A percentile compares a stretch with the other conserved stretches of the same genome.
Evolutionary conservation across 1,140 invertebrate species (phyloP).

Genomic region (Drosophila teissieri): DNA sequence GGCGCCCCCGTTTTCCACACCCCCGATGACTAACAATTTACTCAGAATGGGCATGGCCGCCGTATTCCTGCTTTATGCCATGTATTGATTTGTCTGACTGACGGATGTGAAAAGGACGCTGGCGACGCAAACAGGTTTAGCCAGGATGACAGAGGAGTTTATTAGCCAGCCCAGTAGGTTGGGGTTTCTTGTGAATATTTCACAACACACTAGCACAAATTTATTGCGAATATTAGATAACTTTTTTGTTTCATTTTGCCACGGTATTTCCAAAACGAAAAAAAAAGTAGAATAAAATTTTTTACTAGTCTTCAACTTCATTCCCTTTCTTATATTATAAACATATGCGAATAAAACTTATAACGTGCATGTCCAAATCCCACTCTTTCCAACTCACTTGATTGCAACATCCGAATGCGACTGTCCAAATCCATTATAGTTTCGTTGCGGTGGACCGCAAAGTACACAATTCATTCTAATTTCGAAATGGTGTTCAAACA

Average conservation of each 20-base stretch:
- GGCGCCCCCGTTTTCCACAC: neutral
- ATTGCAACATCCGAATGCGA: slow-evolving; percentile 24
- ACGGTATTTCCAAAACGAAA: neutral
- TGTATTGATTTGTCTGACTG: neutral
- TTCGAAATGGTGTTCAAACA: slow-evolving; percentile 28
- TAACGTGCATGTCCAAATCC: slow-evolving; percentile 1
- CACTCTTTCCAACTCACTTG: slow-evolving; percentile 19
- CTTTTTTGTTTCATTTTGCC: neutral
- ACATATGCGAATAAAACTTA: neutral
- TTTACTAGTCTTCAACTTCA: neutral
- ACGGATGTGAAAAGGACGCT: too few species aligned
- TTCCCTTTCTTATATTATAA: neutral
- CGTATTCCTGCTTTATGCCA: neutral
- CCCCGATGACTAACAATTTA: neutral
- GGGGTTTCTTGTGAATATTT: too few species aligned
- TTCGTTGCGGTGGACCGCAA: slow-evolving; percentile 22
- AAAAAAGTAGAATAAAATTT: slow-evolving; percentile 7
- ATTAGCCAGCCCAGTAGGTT: too few species aligned
- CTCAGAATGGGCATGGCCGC: neutral
- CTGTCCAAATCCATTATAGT: slow-evolving; percentile 30
- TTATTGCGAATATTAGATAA: neutral
- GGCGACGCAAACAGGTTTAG: too few species aligned
- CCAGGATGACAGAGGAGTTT: too few species aligned
- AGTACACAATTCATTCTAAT: slow-evolving; percentile 36
- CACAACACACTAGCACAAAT: neutral